Conservation (phyloP, 2,888 invertebrate genomes). For the Bembecia ichneumoniformis region DNA sequence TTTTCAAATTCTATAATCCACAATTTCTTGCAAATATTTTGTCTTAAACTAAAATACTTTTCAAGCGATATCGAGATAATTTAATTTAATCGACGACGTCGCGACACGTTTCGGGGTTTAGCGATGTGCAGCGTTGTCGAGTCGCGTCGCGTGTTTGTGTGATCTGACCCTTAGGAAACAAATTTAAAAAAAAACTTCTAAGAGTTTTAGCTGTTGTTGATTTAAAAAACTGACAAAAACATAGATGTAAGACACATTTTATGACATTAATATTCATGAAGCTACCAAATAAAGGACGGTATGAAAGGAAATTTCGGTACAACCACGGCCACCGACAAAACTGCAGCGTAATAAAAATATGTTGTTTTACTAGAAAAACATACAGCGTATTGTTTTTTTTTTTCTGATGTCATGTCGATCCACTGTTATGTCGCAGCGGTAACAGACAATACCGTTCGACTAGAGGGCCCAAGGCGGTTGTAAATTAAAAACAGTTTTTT, state of each 20-base stretch:
- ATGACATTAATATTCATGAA: conserved; percentile 18
- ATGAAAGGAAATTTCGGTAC: conserved; percentile 39
- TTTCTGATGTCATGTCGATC: conserved; percentile 11
- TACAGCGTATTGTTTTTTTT: conserved; percentile 24
- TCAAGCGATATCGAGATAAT: too few species aligned
- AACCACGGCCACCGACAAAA: conserved; percentile 38
- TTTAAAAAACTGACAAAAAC: too few species aligned
- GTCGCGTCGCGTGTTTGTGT: too few species aligned
- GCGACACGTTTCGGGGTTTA: too few species aligned
- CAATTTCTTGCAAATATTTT: too few species aligned
- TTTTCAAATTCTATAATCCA: too few species aligned
- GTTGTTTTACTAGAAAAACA: conserved; percentile 50
- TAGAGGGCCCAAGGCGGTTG: conserved; percentile 47
- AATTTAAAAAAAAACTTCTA: too few species aligned
- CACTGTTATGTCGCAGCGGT: conserved; percentile 42
- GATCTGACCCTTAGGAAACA: too few species aligned
- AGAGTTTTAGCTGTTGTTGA: too few species aligned
- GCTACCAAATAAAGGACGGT: conserved; percentile 45
- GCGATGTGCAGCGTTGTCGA: too few species aligned
- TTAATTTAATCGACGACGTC: too few species aligned
- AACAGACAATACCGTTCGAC: conserved; percentile 35
- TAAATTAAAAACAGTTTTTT: conserved; percentile 47
- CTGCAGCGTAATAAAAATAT: conserved; percentile 51
- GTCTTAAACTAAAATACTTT: too few species aligned
- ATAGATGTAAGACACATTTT: neutral